Evolutionary conservation across 1,140 invertebrate species (phyloP), one percentile per base, ranked within the genome.

Genomic region (Macrobrachium nipponense): DNA sequence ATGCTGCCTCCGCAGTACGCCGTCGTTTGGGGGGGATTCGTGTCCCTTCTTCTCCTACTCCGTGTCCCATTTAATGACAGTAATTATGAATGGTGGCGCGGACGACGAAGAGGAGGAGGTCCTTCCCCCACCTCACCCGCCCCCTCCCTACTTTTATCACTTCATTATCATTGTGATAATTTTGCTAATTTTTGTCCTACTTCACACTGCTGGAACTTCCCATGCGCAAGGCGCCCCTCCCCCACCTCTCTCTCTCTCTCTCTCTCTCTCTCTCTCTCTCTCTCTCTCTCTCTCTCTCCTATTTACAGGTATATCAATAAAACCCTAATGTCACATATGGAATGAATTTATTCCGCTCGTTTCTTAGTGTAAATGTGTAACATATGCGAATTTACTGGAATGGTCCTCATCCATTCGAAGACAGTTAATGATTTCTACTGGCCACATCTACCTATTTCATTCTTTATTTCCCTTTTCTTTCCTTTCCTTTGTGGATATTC

Each of bases 41-140:
- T 60, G 36, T 70, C 77, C 73, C 68, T 78, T n/a, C n/a, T n/a
- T n/a, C n/a, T n/a, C n/a, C n/a, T n/a, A n/a, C 58, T 61, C 73
- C 81, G 75, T 83, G 75, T 80, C 77, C 83, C 64, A 78, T 86
- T 79, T 86, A 86, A 86, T 86, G 80, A 70, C 83, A 58, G 51
- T 80, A 86, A 86, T 86, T 78, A 78, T 86, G 83, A 86, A 72
- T 66, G 80, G 80, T 80, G 77, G 66, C 73, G 17, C 23, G 59
- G 58, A 68, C 36, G 73, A 66, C 83, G 60, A 72, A 64, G 51
- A 12, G 10, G 62, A 64, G 59, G 51, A 10, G 23, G 11, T 17
- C 20, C 12, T 51, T 12, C 62, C 59, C 36, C 20, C 61, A n/a
- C 61, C 59, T 79, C n/a, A 5, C n/a, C 60, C 18, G 0, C 59